Percentiles rank a stretch among this genome's conserved stretches.
These are phyloP conservation scores for Heliothis virescens DNA, from an alignment of 1,140 invertebrate species.

Conservation along the genomic window DNA sequence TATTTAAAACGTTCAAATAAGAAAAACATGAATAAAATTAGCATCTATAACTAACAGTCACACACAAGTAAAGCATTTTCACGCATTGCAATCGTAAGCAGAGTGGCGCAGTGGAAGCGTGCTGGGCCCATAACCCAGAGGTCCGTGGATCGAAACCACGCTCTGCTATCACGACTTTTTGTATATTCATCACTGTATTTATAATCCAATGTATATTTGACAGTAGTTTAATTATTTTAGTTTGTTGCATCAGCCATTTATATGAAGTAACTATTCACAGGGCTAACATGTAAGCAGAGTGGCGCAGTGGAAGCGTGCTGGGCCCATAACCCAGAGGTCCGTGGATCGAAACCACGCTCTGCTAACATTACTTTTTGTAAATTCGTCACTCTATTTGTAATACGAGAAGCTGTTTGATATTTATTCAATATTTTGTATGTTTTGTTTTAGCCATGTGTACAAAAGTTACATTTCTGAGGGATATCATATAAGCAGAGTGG, in stretches of 20 bases:
- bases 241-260: no score
- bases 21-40: no score
- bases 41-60: no score
- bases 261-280: neutral
- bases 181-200: neutral
- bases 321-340: constrained; percentile 73
- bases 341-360: constrained; percentile 75
- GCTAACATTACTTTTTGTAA: constrained; percentile 50
- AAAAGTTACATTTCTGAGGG: neutral
- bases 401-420: neutral
- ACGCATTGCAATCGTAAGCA: constrained; percentile 49
- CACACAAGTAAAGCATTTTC: neutral
- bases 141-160: constrained; percentile 75
- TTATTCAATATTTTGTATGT: neutral
- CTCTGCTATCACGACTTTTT: constrained; percentile 62
- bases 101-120: constrained; percentile 74
- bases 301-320: constrained; percentile 73
- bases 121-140: constrained; percentile 74
- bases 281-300: constrained; percentile 57
- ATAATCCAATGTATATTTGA: neutral
- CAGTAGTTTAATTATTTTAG: no score
- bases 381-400: neutral
- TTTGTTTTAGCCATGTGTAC: neutral
- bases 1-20: no score
- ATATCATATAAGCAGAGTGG: constrained; percentile 61